Evolutionary conservation across 2,888 invertebrate species (phyloP), one percentile per base, ranked within the genome.

Genomic region (Mesoligia furuncula): DNA sequence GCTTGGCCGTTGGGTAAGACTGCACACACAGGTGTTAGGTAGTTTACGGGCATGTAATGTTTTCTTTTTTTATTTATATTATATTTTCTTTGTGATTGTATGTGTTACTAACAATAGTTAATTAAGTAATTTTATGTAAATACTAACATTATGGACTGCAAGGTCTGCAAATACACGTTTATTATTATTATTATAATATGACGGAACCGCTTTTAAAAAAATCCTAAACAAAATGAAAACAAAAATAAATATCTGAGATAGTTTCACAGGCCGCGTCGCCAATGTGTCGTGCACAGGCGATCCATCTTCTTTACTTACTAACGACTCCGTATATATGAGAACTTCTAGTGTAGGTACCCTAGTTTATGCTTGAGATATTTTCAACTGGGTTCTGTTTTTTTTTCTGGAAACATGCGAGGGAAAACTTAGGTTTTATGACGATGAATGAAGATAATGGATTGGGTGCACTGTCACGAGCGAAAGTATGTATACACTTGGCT

Each of bases 221-320:
- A 54, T 9, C 9, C 24, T 9, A 54, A 59, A 27, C 15, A 27
- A 7, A 45, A 20, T 20, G n/a, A 42, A 42, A 67, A 67, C 45
- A 45, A 66, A 66, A 66, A 27, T 42, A 27, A 42, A 65, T n/a
- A n/a, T 42, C 11, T 8, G 27, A 2, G 9, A 7, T 24, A 67
- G 13, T 17, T 24, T 7, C 15, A 48, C 27, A 45, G 7, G 11
- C 9, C 7, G 31, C 20, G n/a, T 57, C 48, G 15, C 1, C 48
- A n/a, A 39, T 5, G 3, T 62, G 13, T 79, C 39, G 13, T 31
- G 27, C n/a, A 27, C 48, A 48, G 48, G 20, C 48, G 31, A 80
- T 80, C 2, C 31, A 31, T 78, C 57, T 80, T 78, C n/a, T 65
- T 73, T 36, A 59, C 48, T 73, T 36, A n/a, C n/a, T n/a, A n/a